Conservation (phyloP, 2,888 invertebrate genomes). For the Drosophila conformis region DNA sequence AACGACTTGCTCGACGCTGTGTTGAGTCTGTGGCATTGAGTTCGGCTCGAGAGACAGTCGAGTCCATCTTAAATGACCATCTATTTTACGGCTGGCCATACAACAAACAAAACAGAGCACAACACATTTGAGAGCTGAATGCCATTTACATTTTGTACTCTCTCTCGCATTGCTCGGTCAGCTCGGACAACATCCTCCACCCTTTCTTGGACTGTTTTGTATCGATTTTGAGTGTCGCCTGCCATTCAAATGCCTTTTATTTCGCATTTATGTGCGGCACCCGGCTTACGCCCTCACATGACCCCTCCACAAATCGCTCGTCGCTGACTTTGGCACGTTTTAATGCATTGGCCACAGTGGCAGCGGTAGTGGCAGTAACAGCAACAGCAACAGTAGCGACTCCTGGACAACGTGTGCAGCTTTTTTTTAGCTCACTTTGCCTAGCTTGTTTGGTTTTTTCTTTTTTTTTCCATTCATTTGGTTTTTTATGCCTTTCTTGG, state of each 20-base stretch:
- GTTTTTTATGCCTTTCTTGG: conserved; percentile 37
- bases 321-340: conserved; percentile 69
- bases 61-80: conserved; percentile 74
- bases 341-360: conserved; percentile 64
- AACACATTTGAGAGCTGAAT: conserved; percentile 48
- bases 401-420: conserved; percentile 36
- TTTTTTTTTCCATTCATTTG: conserved; percentile 6
- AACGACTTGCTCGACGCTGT: conserved; percentile 29
- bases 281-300: conserved; percentile 33
- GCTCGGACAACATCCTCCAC: neutral
- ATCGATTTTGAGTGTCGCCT: conserved; percentile 82
- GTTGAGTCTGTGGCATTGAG: conserved; percentile 8
- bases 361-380: neutral
- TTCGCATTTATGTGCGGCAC: conserved; percentile 72
- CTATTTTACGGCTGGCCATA: conserved; percentile 64
- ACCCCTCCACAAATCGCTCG: conserved; percentile 14
- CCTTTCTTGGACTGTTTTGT: conserved; percentile 48
- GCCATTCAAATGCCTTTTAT: conserved; percentile 79
- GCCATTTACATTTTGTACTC: conserved; percentile 63
- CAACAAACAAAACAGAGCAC: conserved; percentile 30
- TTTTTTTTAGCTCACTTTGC: conserved; percentile 27
- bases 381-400: conserved; percentile 14
- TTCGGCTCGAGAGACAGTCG: conserved; percentile 12
- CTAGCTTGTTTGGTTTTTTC: conserved; percentile 29
- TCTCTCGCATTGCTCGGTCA: conserved; percentile 15